Conservation (phyloP, 1,140 invertebrate species). For the Eriocheir sinensis region DNA sequence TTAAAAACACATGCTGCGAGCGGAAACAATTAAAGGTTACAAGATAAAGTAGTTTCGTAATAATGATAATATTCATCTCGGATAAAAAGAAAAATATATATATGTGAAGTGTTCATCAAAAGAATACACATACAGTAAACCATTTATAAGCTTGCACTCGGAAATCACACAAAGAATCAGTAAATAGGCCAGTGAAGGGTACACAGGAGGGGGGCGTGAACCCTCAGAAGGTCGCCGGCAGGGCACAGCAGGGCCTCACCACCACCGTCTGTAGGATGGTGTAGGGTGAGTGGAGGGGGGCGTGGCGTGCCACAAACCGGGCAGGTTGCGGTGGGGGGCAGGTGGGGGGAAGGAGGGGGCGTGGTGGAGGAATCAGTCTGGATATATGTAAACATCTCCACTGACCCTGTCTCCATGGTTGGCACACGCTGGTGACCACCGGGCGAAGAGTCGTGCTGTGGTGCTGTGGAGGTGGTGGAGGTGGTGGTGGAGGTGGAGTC, state of each 20-base stretch:
- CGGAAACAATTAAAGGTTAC: too few species aligned
- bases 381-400: slow-evolving; percentile 14
- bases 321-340: background rate
- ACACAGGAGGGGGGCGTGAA: background rate
- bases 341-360: background rate
- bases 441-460: background rate
- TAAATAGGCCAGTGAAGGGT: too few species aligned
- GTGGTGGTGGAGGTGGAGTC: background rate
- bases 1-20: too few species aligned
- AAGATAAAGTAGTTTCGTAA: too few species aligned
- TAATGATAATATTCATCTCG: too few species aligned
- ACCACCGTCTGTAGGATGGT: background rate
- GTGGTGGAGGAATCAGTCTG: background rate
- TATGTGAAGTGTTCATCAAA: too few species aligned
- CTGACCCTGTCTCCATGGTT: background rate
- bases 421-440: background rate
- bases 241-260: too few species aligned
- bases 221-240: too few species aligned
- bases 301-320: background rate
- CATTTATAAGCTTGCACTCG: too few species aligned
- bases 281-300: background rate
- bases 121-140: too few species aligned
- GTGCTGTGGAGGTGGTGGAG: slow-evolving; percentile 1
- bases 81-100: too few species aligned
- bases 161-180: too few species aligned